Evolutionary conservation across 2,888 invertebrate species (phyloP), one percentile per base, ranked within the genome.

Genomic region (Lobophora halterata): DNA sequence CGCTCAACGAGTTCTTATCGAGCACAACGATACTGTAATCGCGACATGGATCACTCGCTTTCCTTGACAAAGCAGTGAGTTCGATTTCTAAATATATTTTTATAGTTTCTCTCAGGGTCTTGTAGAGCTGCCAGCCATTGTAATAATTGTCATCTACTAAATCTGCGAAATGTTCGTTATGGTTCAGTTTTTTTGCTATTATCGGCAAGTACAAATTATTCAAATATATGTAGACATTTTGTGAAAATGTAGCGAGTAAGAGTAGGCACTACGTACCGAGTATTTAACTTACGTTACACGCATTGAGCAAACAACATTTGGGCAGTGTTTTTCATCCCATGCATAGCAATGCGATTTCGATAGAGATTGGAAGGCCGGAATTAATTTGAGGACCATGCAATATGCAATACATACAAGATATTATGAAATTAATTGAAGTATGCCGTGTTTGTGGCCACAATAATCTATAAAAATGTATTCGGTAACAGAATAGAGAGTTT

Each of bases 261-360:
- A n/a, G n/a, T n/a, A n/a, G n/a, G n/a, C n/a, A n/a, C n/a, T n/a
- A n/a, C n/a, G n/a, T n/a, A n/a, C n/a, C n/a, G n/a, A n/a, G 21
- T 21, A 14, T n/a, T n/a, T n/a, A n/a, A 12, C n/a, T 9, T 10
- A 20, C 5, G 11, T 20, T 18, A 30, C n/a, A 16, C 11, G 14
- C 12, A 35, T 24, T 17, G 19, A 35, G 35, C 33, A 37, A 45
- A 40, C 43, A 33, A 17, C 27, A 37, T 42, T 25, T 31, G 39
- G 20, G 34, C 29, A 24, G 23, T 25, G 27, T 46, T 45, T 44
- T 47, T 50, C 54, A 49, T 58, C 49, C 55, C 58, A 67, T 69
- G 67, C 59, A 70, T 71, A 66, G 56, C 65, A 69, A 71, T 66
- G 59, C 50, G 49, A 46, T 51, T 54, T 51, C 56, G 55, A 61